These are phyloP conservation scores for Calameuta idolon DNA, from an alignment of 2,888 invertebrate genomes.

Conservation along the genomic window DNA sequence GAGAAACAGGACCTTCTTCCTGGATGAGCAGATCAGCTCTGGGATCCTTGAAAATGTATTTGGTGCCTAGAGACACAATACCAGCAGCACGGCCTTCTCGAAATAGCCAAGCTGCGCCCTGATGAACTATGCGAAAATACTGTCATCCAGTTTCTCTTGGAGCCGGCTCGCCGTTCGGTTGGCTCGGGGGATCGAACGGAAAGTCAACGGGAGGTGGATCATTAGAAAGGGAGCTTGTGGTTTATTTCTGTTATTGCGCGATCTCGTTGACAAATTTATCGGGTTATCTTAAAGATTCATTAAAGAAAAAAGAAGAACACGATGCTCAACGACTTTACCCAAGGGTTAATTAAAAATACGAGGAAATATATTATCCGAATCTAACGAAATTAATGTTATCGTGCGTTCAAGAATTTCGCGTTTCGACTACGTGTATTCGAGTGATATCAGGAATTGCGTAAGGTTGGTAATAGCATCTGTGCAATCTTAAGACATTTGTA, in stretches of 20 bases:
- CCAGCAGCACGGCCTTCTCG: slow-evolving; percentile 56
- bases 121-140: slow-evolving; percentile 57
- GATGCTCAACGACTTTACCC: too few species aligned
- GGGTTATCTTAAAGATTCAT: slow-evolving; percentile 8
- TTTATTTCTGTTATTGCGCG: slow-evolving; percentile 25
- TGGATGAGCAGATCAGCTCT: not conserved
- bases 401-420: too few species aligned
- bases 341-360: too few species aligned
- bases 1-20: not conserved
- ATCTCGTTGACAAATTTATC: slow-evolving; percentile 26
- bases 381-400: too few species aligned
- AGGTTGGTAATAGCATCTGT: too few species aligned
- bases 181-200: not conserved
- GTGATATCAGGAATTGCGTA: too few species aligned
- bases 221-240: not conserved
- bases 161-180: slow-evolving; percentile 17
- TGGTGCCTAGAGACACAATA: slow-evolving; percentile 49
- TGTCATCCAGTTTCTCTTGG: slow-evolving; percentile 49
- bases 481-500: too few species aligned
- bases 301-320: not conserved
- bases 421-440: too few species aligned
- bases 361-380: too few species aligned
- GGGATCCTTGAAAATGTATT: slow-evolving; percentile 16
- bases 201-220: not conserved
- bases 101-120: slow-evolving; percentile 59